Base-by-base conservation (phyloP, 2,888 invertebrate species). In the Lydus trimaculatus region DNA sequence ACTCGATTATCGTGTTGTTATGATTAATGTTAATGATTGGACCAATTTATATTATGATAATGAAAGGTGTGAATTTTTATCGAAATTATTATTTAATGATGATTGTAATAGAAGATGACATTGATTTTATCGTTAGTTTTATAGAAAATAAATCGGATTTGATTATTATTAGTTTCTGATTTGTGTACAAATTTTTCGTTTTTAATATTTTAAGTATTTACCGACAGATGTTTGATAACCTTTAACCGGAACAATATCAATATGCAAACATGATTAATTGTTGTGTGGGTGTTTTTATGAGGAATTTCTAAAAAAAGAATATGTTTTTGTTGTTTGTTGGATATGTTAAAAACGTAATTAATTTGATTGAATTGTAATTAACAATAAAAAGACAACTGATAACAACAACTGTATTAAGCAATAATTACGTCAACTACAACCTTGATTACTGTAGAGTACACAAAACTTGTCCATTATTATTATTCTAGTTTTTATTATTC, bases 1-100 rank as follows among this genome's bases (percentile, higher is more conserved):
- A 75, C 82, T 91, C 77, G 90, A 90, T 6, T 91, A 90, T 76
- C 86, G 86, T 76, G 89, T 91, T 6, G 80, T 89, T 60, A 81
- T 86, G 66, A 82, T 90, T 9, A 87, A 87, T 72, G 84, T 86
- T 56, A 83, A 82, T 25, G 84, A 87, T 66, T 91, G 90, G 90
- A 87, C 87, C 72, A 86, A 87, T 43, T 86, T 90, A 81, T 85
- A 87, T 72, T 87, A 88, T 85, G 82, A 84, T 61, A 84, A 86
- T 67, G 87, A 87, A 31, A 87, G 88, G 80, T 77, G 84, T 23
- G 85, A 85, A 59, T 89, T 86, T 79, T 63, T 70, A 33, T 48
- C 20, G 11, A 56, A 58, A 48, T 36, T 67, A 31, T 63, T 70
- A 20, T 70, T 64, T 56, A 56, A 63, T 17, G 63, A 63, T 25